phyloP scores from a whole-genome alignment of 2,797 vertebrate genomes.

The Aplochiton taeniatus region DNA sequence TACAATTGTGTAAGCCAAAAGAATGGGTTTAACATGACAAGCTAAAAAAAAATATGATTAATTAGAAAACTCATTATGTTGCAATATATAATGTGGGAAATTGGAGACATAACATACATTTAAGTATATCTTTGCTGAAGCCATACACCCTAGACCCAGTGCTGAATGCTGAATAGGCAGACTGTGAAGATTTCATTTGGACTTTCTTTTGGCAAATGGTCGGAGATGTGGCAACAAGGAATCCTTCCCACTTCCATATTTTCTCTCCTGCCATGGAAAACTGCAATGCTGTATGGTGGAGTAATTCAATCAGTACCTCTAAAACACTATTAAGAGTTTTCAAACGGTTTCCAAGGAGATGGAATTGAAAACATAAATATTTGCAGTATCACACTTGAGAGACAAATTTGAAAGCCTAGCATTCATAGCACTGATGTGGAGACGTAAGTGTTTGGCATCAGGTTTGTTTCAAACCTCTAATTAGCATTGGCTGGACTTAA shows the following conservation, averaged over 20 bases:
- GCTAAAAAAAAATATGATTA: too few species aligned
- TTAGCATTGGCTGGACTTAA: conserved; percentile 63
- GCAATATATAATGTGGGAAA: too few species aligned
- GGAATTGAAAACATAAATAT: conserved; percentile 68
- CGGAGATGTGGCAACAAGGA: conserved; percentile 28
- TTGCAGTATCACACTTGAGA: conserved; percentile 67
- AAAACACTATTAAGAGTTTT: conserved; percentile 65
- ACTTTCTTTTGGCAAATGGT: conserved; percentile 29
- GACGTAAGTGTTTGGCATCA: conserved; percentile 46
- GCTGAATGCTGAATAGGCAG: conserved; percentile 15
- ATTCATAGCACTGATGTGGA: conserved; percentile 51
- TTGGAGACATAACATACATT: background rate
- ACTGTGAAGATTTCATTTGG: conserved; percentile 13
- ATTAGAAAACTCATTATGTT: too few species aligned
- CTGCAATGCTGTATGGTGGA: conserved; percentile 48
- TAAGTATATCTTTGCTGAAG: background rate
- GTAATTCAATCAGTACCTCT: conserved; percentile 61
- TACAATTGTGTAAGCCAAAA: too few species aligned
- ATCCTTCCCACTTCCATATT: conserved; percentile 48
- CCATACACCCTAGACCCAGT: background rate
- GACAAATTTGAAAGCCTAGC: conserved; percentile 62
- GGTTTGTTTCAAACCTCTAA: conserved; percentile 33
- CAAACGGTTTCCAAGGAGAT: conserved; percentile 68
- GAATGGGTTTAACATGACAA: too few species aligned
- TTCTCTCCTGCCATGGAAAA: conserved; percentile 60